Evolutionary conservation across 1,140 invertebrate species (phyloP).

Genomic region (Archegozetes longisetosus): DNA sequence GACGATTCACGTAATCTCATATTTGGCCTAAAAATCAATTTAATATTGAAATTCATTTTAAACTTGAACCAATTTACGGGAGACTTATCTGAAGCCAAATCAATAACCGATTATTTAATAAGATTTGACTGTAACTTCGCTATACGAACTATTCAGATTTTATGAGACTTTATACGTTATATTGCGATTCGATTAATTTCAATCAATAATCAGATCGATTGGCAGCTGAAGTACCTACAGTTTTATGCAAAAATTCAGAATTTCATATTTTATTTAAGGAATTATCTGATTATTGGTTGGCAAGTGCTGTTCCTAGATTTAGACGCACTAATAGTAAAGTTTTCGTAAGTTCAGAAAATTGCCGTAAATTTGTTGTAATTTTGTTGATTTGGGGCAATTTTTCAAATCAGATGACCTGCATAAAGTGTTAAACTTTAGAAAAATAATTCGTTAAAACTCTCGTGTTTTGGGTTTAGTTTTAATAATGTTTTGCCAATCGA

Average conservation of each 20-base stretch:
- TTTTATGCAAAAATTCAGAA: not conserved
- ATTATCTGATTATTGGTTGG: not conserved
- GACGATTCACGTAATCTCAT: not conserved
- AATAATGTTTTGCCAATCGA: not conserved
- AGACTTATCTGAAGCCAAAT: not conserved
- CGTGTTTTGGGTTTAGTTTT: not conserved
- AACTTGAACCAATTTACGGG: not conserved
- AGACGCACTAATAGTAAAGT: not conserved
- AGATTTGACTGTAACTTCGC: not conserved
- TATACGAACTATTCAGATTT: not conserved
- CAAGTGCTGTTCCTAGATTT: not conserved
- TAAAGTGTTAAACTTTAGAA: not conserved
- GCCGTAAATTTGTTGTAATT: not conserved
- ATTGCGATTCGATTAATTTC: not conserved
- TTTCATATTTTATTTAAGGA: not conserved
- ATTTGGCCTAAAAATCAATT: not conserved
- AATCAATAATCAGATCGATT: not conserved
- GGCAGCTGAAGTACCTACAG: not conserved
- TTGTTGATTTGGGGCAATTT: not conserved
- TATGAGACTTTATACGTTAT: not conserved
- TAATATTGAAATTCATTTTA: not conserved
- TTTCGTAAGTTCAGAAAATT: not conserved
- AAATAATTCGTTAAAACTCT: not conserved
- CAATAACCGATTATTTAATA: not conserved
- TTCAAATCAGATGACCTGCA: not conserved